These are phyloP conservation scores for Platycercus adscitus DNA, from an alignment of 2,113 vertebrate genomes.

Conservation along the genomic window DNA sequence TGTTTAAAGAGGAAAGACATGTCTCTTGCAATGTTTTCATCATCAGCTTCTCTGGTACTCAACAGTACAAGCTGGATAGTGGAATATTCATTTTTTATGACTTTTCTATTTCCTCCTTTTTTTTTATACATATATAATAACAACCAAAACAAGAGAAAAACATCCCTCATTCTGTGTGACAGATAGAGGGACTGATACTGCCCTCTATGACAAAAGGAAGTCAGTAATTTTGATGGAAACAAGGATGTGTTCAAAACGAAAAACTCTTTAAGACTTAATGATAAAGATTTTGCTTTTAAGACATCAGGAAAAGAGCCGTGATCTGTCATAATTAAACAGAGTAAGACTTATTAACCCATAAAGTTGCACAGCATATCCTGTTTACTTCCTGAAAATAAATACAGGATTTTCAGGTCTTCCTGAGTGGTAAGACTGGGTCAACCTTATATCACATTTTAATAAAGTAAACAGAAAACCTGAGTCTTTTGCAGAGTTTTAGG, in stretches of 20 bases:
- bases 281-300: not conserved
- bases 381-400: not conserved
- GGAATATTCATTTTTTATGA: not conserved
- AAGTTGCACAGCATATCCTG: not conserved
- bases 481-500: not conserved
- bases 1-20: not conserved
- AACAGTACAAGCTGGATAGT: not conserved
- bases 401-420: not conserved
- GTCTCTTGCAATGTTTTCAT: not conserved
- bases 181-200: not conserved
- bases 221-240: not conserved
- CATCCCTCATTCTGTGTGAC: not conserved
- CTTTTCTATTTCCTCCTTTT: not conserved
- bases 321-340: not conserved
- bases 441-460: not conserved
- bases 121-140: not conserved
- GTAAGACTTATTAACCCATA: not conserved
- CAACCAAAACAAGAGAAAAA: not conserved
- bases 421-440: not conserved
- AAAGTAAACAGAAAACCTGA: not conserved
- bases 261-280: not conserved
- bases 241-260: not conserved
- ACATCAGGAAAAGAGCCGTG: not conserved
- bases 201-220: not conserved
- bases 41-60: not conserved